Base-by-base conservation (phyloP, 2,797 vertebrate species). In the Picus viridis region DNA sequence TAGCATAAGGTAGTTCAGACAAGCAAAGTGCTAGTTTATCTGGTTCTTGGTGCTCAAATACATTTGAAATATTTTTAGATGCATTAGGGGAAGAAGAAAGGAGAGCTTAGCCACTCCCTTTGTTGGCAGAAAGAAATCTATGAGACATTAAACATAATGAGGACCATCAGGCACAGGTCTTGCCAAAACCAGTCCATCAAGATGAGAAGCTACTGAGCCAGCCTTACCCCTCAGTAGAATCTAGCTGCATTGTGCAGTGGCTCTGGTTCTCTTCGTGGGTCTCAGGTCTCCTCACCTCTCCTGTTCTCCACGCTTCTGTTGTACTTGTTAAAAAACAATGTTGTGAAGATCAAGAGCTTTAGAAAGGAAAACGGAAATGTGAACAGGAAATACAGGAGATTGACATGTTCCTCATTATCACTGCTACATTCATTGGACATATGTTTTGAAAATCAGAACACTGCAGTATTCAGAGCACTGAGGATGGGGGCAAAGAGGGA, bases 391-490 rank as follows among this genome's bases (percentile, higher is more conserved):
- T 56, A 77, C 67, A 85, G 83, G 77, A 89, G 79, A 93, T 89
- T 91, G 87, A 89, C 71, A 86, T 90, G 94, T 91, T 96, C 81
- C 92, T 94, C 74, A 92, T 94, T 93, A 95, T 90, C 88, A 92
- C 86, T 62, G 70, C 72, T 93, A 74, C 83, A 79, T 91, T 93
- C 85, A 90, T 92, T 90, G 83, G 61, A 79, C 94, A 93, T 84
- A 65, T 94, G 94, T 94, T 96, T 95, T 91, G 74, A 88, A 95
- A 94, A 96, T 96, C 90, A 94, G 83, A 93, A 87, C 86, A 61
- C 32, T 68, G 58, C 32, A 80, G 47, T 89, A 75, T 70, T 85
- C 83, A 93, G 93, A 90, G 79, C 24, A 57, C 39, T 53, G 20
- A 18, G 36, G 29, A 15, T 76, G 41, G n/a, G 34, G 11, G 32